Percentiles rank a stretch among this genome's conserved stretches.
Evolutionary conservation across 2,113 vertebrate genomes (phyloP).

Genomic region (Chionis minor): DNA sequence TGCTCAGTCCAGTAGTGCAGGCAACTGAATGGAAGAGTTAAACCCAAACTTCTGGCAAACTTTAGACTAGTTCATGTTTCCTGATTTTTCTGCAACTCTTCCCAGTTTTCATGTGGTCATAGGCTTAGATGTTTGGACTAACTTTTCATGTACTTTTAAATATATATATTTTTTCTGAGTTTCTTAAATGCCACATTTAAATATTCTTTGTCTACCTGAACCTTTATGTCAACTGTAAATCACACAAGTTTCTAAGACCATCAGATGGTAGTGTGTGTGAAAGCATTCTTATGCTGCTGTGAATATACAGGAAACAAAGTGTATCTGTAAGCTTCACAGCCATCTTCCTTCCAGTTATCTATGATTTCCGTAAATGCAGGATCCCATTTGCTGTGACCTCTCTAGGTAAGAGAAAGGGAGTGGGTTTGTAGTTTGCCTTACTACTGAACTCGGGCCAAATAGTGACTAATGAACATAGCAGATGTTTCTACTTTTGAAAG

Average conservation of each 20-base stretch:
- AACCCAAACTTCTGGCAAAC: not conserved
- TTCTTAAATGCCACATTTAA: not conserved
- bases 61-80: not conserved
- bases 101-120: not conserved
- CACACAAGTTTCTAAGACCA: not conserved
- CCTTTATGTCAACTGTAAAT: not conserved
- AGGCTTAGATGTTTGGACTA: not conserved
- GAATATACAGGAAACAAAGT: not conserved
- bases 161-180: not conserved
- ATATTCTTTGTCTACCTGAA: not conserved
- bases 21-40: not conserved
- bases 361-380: not conserved
- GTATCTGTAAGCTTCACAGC: not conserved
- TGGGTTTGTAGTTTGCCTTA: not conserved
- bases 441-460: constrained; percentile 40
- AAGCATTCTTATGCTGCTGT: not conserved
- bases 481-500: constrained; percentile 60
- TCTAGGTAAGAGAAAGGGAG: constrained; percentile 10
- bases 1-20: not conserved
- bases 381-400: not conserved
- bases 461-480: constrained; percentile 56
- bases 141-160: not conserved
- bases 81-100: not conserved
- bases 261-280: not conserved
- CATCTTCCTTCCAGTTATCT: not conserved